phyloP scores from a whole-genome alignment of 2,888 invertebrate genomes.

The Erynnis tages region DNA sequence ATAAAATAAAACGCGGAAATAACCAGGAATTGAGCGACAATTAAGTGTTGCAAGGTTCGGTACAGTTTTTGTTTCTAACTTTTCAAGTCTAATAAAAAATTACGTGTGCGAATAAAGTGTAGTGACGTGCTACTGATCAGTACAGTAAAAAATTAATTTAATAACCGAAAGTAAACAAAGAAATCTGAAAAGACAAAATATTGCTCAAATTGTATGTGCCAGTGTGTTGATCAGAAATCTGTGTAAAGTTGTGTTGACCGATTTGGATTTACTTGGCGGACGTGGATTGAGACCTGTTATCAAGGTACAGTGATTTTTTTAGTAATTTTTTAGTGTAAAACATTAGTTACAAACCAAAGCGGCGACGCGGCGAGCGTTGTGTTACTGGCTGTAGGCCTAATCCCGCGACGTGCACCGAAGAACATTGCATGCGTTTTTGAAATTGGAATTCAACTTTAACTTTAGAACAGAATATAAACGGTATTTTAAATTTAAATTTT shows the following conservation, averaged over 20 bases:
- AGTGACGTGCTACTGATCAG: constrained; percentile 15
- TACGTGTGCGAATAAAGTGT: constrained; percentile 16
- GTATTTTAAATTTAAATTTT: too few relatives aligned
- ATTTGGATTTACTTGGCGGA: constrained; percentile 63
- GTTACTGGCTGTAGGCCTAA: constrained; percentile 48
- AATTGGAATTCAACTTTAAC: too few relatives aligned
- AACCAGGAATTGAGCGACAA: background rate
- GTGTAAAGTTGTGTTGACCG: constrained; percentile 35
- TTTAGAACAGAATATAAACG: too few relatives aligned
- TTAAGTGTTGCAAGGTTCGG: background rate
- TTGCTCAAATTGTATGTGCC: constrained; percentile 29
- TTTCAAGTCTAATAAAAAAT: background rate
- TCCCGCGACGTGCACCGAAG: constrained; percentile 36
- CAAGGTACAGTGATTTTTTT: constrained; percentile 54
- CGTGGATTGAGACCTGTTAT: constrained; percentile 55
- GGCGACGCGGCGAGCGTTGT: constrained; percentile 21
- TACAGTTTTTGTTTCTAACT: background rate
- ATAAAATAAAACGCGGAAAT: background rate
- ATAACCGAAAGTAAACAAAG: constrained; percentile 17
- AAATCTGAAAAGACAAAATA: constrained; percentile 36
- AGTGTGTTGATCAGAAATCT: constrained; percentile 43
- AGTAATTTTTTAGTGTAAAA: constrained; percentile 10
- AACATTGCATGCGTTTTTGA: background rate
- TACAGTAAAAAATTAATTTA: constrained; percentile 1
- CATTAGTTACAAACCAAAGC: constrained; percentile 4